These are phyloP conservation scores for Macrotus californicus DNA, from an alignment of 2,113 vertebrate genomes.

Conservation along the genomic window DNA sequence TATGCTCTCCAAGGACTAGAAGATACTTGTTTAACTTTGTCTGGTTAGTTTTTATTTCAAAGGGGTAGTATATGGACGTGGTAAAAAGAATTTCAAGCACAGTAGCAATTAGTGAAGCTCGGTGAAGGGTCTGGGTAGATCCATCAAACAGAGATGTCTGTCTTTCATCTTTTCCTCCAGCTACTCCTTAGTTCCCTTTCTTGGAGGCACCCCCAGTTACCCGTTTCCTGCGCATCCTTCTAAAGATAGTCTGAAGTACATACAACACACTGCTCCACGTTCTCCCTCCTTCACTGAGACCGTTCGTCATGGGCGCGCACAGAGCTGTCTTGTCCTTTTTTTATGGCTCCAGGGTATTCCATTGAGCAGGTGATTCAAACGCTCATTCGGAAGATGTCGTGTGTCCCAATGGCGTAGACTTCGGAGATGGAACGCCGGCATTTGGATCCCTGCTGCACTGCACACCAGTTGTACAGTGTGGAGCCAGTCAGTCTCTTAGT, in stretches of 20 bases:
- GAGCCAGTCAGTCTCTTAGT: background rate
- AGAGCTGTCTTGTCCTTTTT: background rate
- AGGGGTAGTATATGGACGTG: background rate
- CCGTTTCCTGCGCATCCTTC: constrained; percentile 23
- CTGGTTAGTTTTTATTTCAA: background rate
- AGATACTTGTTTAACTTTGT: background rate
- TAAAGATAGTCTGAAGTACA: background rate
- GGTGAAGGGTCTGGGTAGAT: background rate
- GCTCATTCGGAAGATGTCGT: background rate
- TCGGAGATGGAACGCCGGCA: background rate
- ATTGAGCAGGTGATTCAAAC: background rate
- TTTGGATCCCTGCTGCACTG: background rate
- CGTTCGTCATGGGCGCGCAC: background rate
- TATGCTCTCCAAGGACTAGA: background rate
- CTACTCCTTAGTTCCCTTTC: background rate
- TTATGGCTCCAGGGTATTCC: background rate
- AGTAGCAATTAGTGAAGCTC: background rate
- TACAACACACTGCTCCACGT: background rate
- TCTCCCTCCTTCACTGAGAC: background rate
- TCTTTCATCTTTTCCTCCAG: background rate
- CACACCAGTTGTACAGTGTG: background rate
- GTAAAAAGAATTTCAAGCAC: background rate
- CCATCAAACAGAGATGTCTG: background rate
- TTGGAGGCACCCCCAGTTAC: background rate
- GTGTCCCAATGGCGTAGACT: background rate